A percentile compares a stretch with the other conserved stretches of the same genome.
These are phyloP conservation scores for Varroa destructor DNA, from an alignment of 1,140 invertebrate genomes.

Conservation along the genomic window DNA sequence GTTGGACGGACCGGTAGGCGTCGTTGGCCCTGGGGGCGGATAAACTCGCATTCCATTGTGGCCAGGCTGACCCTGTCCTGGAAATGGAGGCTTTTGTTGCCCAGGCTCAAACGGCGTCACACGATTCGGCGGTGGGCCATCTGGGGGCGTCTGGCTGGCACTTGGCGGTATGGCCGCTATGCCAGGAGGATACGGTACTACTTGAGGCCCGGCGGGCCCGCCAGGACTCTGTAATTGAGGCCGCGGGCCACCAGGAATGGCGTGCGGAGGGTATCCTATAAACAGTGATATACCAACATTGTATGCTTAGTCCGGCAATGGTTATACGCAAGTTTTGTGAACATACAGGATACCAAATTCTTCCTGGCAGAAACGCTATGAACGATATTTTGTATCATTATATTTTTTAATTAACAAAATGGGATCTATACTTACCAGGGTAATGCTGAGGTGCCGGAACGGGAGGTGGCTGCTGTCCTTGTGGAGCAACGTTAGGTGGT, in stretches of 20 bases:
- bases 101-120: slow-evolving; percentile 4
- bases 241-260: slow-evolving; percentile 13
- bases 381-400: too few species aligned
- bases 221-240: slow-evolving; percentile 9
- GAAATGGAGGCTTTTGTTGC: too few species aligned
- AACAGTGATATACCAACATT: not conserved
- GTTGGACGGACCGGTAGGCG: slow-evolving; percentile 31
- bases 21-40: slow-evolving; percentile 30
- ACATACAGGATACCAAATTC: too few species aligned
- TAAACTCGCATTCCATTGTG: slow-evolving; percentile 29
- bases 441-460: slow-evolving; percentile 27
- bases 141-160: slow-evolving; percentile 10
- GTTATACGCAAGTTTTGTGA: too few species aligned
- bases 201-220: not conserved
- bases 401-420: too few species aligned
- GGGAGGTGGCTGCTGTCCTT: slow-evolving; percentile 28
- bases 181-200: slow-evolving; percentile 8
- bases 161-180: slow-evolving; percentile 6
- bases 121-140: not conserved
- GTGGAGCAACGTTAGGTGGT: not conserved
- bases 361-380: too few species aligned
- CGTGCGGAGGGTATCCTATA: slow-evolving; percentile 17
- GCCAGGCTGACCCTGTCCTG: not conserved
- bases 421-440: not conserved
- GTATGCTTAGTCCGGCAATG: too few species aligned